phyloP scores from a whole-genome alignment of 2,113 vertebrate genomes.

The Myrmecophaga tridactyla region DNA sequence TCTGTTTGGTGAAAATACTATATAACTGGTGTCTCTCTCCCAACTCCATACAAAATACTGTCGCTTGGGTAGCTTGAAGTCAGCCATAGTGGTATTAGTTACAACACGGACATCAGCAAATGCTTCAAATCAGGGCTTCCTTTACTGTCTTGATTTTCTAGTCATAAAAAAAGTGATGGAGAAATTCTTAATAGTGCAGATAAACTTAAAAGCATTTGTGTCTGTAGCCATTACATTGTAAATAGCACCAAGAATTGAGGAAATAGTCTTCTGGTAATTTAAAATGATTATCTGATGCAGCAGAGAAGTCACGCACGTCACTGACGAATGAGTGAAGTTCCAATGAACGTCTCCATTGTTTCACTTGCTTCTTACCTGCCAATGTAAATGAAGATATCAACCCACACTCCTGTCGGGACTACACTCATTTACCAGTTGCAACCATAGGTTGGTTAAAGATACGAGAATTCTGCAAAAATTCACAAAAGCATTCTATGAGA shows the following conservation, averaged over 20 bases:
- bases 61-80: background rate
- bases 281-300: background rate
- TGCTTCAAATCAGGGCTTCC: background rate
- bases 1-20: background rate
- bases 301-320: background rate
- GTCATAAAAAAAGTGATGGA: background rate
- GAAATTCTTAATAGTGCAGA: constrained; percentile 2
- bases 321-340: background rate
- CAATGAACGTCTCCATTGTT: background rate
- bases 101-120: background rate
- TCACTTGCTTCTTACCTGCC: background rate
- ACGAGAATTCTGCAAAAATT: background rate
- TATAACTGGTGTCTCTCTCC: background rate
- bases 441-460: background rate
- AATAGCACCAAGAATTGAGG: background rate
- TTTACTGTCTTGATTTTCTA: constrained; percentile 41
- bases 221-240: background rate
- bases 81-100: background rate
- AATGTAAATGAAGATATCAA: constrained; percentile 18
- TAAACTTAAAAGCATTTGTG: background rate
- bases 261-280: constrained; percentile 20
- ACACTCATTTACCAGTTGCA: background rate
- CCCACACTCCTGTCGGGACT: background rate
- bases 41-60: background rate
- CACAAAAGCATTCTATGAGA: background rate